Conservation (phyloP, 2,888 invertebrate species). For the Margaritifera margaritifera region DNA sequence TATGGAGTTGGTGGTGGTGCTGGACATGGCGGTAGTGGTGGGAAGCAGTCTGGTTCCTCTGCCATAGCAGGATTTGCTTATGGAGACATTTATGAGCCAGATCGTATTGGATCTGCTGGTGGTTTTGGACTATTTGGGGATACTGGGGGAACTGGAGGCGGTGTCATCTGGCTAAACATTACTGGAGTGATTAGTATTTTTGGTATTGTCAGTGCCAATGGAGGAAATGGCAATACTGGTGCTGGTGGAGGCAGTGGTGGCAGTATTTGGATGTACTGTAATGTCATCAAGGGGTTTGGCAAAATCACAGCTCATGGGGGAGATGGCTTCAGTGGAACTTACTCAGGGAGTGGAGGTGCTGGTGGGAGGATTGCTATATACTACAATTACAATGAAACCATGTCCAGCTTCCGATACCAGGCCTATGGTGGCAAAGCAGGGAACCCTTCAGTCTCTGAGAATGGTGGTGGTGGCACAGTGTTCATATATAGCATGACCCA, state of each 20-base stretch:
- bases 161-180: conserved; percentile 59
- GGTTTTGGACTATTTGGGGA: conserved; percentile 31
- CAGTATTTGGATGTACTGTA: conserved; percentile 56
- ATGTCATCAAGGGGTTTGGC: conserved; percentile 54
- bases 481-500: conserved; percentile 52
- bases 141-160: conserved; percentile 55
- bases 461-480: conserved; percentile 54
- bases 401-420: conserved; percentile 50
- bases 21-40: conserved; percentile 57
- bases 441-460: conserved; percentile 29
- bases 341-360: conserved; percentile 54
- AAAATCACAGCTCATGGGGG: conserved; percentile 56
- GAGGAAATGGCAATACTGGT: conserved; percentile 32
- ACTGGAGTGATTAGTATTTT: conserved; percentile 55
- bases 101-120: conserved; percentile 56
- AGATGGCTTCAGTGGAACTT: conserved; percentile 23
- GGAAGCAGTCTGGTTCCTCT: conserved; percentile 28
- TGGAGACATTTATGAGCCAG: conserved; percentile 56
- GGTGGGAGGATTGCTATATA: conserved; percentile 60
- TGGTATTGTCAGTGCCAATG: conserved; percentile 55
- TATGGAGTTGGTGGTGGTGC: conserved; percentile 39
- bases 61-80: conserved; percentile 50
- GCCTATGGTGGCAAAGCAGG: conserved; percentile 48
- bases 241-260: conserved; percentile 61
- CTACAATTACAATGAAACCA: conserved; percentile 54